Evolutionary conservation across 2,113 vertebrate species (phyloP).

Genomic region (Diphyllodes magnificus): DNA sequence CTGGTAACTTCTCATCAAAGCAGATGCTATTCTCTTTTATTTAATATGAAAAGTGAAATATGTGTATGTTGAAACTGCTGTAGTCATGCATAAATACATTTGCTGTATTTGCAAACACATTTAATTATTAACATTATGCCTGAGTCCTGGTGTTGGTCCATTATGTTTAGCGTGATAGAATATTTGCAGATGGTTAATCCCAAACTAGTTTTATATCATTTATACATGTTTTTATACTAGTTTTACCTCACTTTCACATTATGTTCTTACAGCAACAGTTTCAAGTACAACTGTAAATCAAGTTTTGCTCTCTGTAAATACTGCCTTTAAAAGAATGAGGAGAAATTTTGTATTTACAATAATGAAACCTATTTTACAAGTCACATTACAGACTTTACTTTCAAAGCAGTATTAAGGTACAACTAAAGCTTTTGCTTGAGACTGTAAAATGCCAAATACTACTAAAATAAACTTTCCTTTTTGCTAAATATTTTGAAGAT

Average conservation of each 20-base stretch:
- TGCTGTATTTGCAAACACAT: not conserved
- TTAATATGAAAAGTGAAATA: not conserved
- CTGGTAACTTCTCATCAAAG: not conserved
- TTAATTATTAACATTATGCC: not conserved
- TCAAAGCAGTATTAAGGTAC: not conserved
- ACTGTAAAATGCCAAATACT: not conserved
- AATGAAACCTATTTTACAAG: not conserved
- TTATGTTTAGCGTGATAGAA: not conserved
- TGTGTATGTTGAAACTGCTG: not conserved
- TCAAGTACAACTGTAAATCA: not conserved
- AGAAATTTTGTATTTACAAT: not conserved
- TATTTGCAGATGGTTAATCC: not conserved
- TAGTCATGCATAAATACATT: not conserved
- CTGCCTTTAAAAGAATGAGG: not conserved
- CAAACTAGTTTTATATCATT: not conserved
- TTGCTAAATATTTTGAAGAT: not conserved
- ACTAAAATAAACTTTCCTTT: not conserved
- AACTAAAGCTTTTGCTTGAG: not conserved
- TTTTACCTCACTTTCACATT: not conserved
- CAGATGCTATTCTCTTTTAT: not conserved
- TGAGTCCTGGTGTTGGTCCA: not conserved
- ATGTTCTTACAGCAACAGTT: not conserved
- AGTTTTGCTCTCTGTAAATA: not conserved
- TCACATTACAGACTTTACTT: not conserved
- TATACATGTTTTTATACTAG: not conserved